These are phyloP conservation scores for Herpetotheres cachinnans DNA, from an alignment of 2,113 vertebrate species.

Conservation along the genomic window DNA sequence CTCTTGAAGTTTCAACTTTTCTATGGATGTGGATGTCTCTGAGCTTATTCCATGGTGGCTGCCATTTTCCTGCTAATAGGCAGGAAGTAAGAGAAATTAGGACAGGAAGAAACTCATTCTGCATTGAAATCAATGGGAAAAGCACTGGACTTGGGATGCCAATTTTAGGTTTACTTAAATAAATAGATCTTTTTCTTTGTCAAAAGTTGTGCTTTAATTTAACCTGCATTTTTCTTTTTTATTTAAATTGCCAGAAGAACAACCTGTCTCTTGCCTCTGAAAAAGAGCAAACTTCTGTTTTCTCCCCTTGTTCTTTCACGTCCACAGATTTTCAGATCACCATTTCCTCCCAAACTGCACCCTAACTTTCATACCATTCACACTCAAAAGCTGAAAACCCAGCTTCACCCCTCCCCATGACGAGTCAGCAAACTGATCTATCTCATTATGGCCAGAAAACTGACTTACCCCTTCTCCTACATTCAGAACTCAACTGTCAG, in stretches of 20 bases:
- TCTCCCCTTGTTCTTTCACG: background rate
- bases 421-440: background rate
- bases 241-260: background rate
- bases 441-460: background rate
- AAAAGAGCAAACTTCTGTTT: background rate
- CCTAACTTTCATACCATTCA: background rate
- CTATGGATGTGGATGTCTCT: conserved; percentile 74
- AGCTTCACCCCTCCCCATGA: background rate
- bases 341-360: background rate
- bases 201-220: background rate
- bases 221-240: background rate
- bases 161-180: conserved; percentile 27
- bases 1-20: conserved; percentile 76
- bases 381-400: background rate
- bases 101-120: conserved; percentile 69
- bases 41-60: conserved; percentile 72
- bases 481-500: background rate
- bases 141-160: conserved; percentile 46
- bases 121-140: conserved; percentile 70
- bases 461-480: background rate
- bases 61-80: conserved; percentile 75
- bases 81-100: conserved; percentile 75
- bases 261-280: background rate
- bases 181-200: background rate
- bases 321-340: background rate